A percentile compares a stretch with the other conserved stretches of the same genome.
These are phyloP conservation scores for Polydrusus pterygomalis DNA, from an alignment of 2,888 invertebrate species.

Conservation along the genomic window DNA sequence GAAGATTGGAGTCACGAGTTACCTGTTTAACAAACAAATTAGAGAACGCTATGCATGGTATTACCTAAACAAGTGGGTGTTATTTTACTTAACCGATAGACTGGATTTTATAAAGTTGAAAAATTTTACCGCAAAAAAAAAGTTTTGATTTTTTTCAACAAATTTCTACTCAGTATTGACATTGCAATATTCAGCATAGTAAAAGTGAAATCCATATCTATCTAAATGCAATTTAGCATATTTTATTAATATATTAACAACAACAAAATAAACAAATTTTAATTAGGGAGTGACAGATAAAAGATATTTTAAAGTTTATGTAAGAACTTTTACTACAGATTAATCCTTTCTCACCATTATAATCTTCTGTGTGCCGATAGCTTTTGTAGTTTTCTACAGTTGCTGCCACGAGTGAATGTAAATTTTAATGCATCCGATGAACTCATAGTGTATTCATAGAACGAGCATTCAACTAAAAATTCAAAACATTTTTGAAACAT, in stretches of 20 bases:
- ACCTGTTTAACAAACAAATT: slow-evolving; percentile 11
- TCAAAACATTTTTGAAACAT: too few species aligned
- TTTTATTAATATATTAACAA: not conserved
- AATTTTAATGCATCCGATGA: not conserved
- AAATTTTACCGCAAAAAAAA: too few species aligned
- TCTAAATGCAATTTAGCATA: too few species aligned
- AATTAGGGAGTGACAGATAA: slow-evolving; percentile 1
- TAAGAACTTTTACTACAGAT: slow-evolving; percentile 17
- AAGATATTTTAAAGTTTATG: slow-evolving; percentile 1
- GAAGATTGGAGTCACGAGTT: not conserved
- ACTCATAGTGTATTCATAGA: not conserved
- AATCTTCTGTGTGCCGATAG: not conserved
- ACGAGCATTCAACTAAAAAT: too few species aligned
- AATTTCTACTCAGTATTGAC: too few species aligned
- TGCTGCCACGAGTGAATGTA: not conserved
- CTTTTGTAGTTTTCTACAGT: not conserved
- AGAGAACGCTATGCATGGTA: not conserved
- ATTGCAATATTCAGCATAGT: not conserved
- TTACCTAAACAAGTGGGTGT: slow-evolving; percentile 6
- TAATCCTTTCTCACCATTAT: not conserved
- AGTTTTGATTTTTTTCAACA: too few species aligned
- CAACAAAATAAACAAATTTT: slow-evolving; percentile 3
- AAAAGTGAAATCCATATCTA: not conserved
- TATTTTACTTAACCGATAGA: not conserved
- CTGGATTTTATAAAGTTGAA: not conserved